A percentile compares a stretch with the other conserved stretches of the same genome.
Evolutionary conservation across 2,888 invertebrate genomes (phyloP).

Genomic region (Clusia tigrina): DNA sequence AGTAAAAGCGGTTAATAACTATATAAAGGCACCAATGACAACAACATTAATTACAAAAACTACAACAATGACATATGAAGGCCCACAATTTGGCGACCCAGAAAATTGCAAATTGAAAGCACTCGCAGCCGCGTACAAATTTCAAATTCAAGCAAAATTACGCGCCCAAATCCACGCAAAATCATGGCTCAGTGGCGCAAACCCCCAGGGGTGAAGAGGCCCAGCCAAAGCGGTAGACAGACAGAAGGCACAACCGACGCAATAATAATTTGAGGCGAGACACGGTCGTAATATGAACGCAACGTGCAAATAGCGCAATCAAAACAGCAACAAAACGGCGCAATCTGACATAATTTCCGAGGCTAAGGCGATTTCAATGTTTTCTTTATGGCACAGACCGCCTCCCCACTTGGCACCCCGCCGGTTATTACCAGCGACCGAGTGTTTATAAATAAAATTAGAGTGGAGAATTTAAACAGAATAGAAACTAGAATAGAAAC

Average conservation of each 20-base stretch:
- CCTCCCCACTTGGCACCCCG: too few species aligned
- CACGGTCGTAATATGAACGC: background rate
- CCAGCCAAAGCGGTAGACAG: background rate
- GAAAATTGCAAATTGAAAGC: constrained; percentile 4
- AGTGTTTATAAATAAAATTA: too few species aligned
- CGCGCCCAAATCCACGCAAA: background rate
- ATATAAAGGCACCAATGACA: too few species aligned
- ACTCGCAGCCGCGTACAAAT: too few species aligned
- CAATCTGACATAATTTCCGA: constrained; percentile 47
- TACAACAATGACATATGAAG: constrained; percentile 2
- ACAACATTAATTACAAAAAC: constrained; percentile 15
- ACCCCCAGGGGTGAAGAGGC: background rate
- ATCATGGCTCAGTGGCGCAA: background rate
- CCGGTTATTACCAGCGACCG: too few species aligned
- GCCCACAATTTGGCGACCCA: background rate
- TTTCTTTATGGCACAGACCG: constrained; percentile 6
- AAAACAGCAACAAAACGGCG: constrained; percentile 13
- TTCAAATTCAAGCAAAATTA: background rate
- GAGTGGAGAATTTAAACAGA: too few species aligned
- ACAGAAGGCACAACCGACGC: background rate
- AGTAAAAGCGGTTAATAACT: too few species aligned
- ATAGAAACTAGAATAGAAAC: too few species aligned
- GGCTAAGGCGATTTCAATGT: constrained; percentile 41
- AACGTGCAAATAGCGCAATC: background rate
- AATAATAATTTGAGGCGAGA: background rate